Conservation (phyloP, 2,888 invertebrate genomes). For the Deilephila porcellus region DNA sequence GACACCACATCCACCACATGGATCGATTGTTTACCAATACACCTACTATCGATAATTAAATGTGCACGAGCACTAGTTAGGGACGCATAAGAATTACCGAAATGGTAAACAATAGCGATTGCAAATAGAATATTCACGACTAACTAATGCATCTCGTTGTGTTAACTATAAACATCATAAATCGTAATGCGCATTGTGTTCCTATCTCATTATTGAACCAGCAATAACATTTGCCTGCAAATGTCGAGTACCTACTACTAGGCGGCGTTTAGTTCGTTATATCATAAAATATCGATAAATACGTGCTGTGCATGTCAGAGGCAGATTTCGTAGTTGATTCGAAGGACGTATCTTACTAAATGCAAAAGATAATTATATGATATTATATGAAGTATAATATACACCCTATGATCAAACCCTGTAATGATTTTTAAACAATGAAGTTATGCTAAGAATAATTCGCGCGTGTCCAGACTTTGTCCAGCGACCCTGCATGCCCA, state of each 20-base stretch:
- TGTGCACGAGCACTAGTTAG: background rate
- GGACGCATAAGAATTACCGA: constrained; percentile 8
- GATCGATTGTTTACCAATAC: constrained; percentile 13
- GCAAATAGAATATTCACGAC: constrained; percentile 24
- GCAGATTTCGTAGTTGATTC: background rate
- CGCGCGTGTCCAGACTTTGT: background rate
- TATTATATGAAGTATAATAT: no score
- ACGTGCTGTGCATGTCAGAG: background rate
- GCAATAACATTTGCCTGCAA: background rate
- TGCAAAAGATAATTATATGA: background rate
- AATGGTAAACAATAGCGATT: constrained; percentile 15
- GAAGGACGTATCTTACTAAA: background rate
- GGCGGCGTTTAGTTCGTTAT: background rate
- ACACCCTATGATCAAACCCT: no score
- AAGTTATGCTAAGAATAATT: no score
- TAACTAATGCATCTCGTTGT: background rate
- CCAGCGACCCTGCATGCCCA: background rate
- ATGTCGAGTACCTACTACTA: background rate
- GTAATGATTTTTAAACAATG: no score
- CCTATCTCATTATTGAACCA: background rate
- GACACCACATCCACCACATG: background rate
- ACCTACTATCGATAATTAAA: constrained; percentile 5
- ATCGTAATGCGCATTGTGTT: constrained; percentile 8
- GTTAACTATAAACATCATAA: constrained; percentile 21
- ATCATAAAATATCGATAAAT: constrained; percentile 3